These are phyloP conservation scores for Thomomys bottae DNA, from an alignment of 2,113 vertebrate genomes.

Conservation along the genomic window DNA sequence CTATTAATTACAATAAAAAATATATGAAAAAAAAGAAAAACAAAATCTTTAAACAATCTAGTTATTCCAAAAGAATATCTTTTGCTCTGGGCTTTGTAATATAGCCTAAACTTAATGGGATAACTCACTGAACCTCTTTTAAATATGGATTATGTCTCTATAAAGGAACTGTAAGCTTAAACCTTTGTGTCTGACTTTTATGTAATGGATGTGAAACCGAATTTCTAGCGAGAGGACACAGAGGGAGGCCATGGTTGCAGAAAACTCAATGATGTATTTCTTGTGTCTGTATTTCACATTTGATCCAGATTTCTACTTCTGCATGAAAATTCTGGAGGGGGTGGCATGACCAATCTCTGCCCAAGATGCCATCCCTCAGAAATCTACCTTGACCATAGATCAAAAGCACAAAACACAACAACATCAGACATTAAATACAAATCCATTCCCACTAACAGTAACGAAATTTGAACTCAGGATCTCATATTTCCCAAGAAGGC, in stretches of 20 bases:
- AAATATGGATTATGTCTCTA: background rate
- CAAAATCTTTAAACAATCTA: no score
- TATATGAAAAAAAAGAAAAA: conserved; percentile 24
- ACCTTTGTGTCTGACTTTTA: background rate
- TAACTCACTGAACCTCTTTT: background rate
- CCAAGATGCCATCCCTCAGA: background rate
- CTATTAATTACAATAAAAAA: no score
- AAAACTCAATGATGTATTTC: background rate
- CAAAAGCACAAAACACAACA: background rate
- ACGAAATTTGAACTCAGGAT: no score
- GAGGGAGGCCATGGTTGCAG: background rate
- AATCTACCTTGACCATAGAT: background rate
- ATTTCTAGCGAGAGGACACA: background rate
- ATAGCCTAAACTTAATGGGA: background rate
- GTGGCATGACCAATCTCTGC: fast-evolving
- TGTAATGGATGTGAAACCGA: background rate
- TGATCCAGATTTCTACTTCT: background rate
- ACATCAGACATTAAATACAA: background rate
- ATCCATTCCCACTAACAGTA: no score
- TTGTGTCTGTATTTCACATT: background rate
- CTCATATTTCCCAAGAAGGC: no score
- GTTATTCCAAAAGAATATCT: background rate
- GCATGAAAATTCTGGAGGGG: background rate
- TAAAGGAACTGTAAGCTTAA: background rate
- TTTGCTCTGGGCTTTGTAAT: background rate